Conservation (phyloP, 1,140 invertebrate genomes). For the Manduca sexta region DNA sequence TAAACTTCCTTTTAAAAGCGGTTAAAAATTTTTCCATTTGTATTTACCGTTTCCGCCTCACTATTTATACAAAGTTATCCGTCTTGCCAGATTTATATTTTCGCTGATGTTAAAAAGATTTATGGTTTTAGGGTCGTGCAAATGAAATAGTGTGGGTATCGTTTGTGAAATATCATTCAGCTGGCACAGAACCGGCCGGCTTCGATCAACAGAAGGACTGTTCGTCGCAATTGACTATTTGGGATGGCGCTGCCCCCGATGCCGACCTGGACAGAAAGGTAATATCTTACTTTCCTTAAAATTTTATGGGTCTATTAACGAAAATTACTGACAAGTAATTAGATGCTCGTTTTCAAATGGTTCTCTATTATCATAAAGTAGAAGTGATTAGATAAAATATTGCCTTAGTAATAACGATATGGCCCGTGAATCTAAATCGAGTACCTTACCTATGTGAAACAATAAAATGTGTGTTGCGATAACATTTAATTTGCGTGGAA, state of each 20-base stretch:
- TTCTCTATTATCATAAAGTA: too few species aligned
- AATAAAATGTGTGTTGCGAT: too few species aligned
- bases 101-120: slow-evolving; percentile 9
- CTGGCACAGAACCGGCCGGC: slow-evolving; percentile 76
- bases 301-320: too few species aligned
- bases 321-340: too few species aligned
- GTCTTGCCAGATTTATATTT: not conserved
- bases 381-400: too few species aligned
- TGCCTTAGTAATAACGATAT: too few species aligned
- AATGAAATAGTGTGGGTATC: slow-evolving; percentile 89
- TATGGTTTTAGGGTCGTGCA: slow-evolving; percentile 74
- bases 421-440: too few species aligned
- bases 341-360: too few species aligned
- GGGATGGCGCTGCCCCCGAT: slow-evolving; percentile 78
- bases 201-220: slow-evolving; percentile 80
- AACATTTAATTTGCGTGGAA: not conserved
- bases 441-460: too few species aligned
- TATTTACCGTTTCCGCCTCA: too few species aligned
- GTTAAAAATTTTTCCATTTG: too few species aligned
- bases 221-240: slow-evolving; percentile 82
- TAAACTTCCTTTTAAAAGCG: too few species aligned
- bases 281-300: slow-evolving; percentile 2
- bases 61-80: not conserved
- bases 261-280: slow-evolving; percentile 68
- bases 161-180: slow-evolving; percentile 87